Conservation (phyloP, 2,113 vertebrate genomes). For the Phylloscopus whistleri region DNA sequence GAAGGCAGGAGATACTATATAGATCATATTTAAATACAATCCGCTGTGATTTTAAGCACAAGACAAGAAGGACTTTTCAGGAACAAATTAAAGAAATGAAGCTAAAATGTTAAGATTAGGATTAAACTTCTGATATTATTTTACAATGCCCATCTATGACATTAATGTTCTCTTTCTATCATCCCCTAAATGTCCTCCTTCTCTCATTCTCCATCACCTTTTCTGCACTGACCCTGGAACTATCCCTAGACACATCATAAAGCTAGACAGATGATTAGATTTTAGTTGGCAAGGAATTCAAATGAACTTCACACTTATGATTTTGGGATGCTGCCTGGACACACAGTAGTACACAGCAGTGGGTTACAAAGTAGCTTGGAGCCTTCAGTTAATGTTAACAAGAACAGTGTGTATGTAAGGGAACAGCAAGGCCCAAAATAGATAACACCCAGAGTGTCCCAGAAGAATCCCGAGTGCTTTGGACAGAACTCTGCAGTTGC, state of each 20-base stretch:
- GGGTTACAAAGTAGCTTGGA: conserved; percentile 37
- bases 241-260: conserved; percentile 38
- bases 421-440: conserved; percentile 32
- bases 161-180: neutral
- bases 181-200: neutral
- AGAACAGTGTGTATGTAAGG: neutral
- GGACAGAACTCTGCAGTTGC: neutral
- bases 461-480: neutral
- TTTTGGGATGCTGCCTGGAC: conserved; percentile 54
- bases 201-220: neutral
- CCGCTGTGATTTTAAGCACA: neutral
- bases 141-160: neutral
- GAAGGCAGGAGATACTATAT: neutral
- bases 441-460: neutral
- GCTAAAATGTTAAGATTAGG: neutral
- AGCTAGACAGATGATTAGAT: conserved; percentile 48
- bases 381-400: neutral
- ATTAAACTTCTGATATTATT: neutral
- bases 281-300: conserved; percentile 24
- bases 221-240: conserved; percentile 6
- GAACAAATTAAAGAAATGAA: neutral
- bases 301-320: neutral
- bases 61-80: neutral
- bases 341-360: neutral
- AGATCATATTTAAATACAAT: neutral